Conservation (phyloP, 1,140 invertebrate species). For the Cardiocondyla obscurior region DNA sequence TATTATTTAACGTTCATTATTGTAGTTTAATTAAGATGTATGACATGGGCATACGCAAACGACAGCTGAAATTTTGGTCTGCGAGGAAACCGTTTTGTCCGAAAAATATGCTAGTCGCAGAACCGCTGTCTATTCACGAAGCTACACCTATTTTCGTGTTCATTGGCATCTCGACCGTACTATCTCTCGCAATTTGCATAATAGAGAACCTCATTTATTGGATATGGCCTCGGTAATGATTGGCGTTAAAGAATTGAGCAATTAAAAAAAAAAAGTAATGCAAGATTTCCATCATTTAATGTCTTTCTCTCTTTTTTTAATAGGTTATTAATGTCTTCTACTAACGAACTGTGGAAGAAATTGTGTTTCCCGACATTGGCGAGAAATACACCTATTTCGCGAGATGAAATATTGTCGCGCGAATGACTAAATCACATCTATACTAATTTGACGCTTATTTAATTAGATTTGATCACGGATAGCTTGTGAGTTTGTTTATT, state of each 20-base stretch:
- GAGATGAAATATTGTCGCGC: not conserved
- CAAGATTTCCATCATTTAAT: not conserved
- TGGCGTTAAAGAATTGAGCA: not conserved
- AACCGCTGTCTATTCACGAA: conserved; percentile 66
- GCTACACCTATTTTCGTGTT: conserved; percentile 58
- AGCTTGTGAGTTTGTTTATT: not conserved
- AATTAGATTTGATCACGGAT: not conserved
- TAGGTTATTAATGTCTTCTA: not conserved
- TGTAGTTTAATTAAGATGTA: conserved; percentile 58
- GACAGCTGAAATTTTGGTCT: conserved; percentile 62
- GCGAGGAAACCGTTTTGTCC: conserved; percentile 63
- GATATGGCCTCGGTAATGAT: conserved; percentile 5
- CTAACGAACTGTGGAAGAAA: not conserved
- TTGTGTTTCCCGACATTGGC: not conserved
- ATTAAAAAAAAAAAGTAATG: not conserved
- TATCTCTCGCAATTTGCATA: conserved; percentile 58
- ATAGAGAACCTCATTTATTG: conserved; percentile 51
- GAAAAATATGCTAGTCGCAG: conserved; percentile 48
- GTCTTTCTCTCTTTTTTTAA: conserved; percentile 7
- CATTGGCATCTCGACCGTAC: not conserved
- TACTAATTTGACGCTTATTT: not conserved
- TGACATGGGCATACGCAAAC: conserved; percentile 54
- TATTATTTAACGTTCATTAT: not conserved
- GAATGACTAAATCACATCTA: not conserved
- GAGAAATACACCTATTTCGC: not conserved